Evolutionary conservation across 2,797 vertebrate genomes (phyloP), one percentile per base, ranked within the genome.

Genomic region (Eospalax fontanierii): DNA sequence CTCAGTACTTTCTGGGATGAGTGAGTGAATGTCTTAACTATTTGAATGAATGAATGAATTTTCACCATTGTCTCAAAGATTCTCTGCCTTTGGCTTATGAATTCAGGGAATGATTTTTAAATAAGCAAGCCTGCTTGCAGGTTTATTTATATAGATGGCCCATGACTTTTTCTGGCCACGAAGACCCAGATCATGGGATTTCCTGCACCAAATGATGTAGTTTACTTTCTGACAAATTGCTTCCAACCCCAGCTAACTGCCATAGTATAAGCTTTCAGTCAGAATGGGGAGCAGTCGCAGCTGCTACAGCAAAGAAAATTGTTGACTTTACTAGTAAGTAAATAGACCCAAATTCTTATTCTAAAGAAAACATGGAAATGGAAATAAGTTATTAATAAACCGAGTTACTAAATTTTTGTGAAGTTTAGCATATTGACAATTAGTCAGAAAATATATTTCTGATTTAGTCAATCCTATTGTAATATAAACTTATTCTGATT

Each of bases 11-110:
- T 65, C 30, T 8, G 4, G 10, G 8, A 8, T n/a, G 68, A 84
- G 43, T 38, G 4, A 35, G 4, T 16, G 12, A 87, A 65, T 73
- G 18, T 57, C 43, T n/a, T 54, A 68, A n/a, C 24, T 38, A 43
- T 35, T 33, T 88, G 46, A 93, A 81, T 73, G 43, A 87, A 81
- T 73, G 43, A 87, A 43, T 88, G 68, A 65, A 70, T 35, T 90
- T 38, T 28, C 33, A 35, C 59, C 75, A 81, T 0, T 89, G 65
- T 81, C 81, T 94, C 81, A n/a, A 50, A 30, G 71, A 95, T 26
- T 54, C 73, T 87, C 82, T 57, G 82, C 57, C 73, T 94, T 92
- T 87, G 78, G 19, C 38, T 59, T 88, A n/a, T 54, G 65, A 40
- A 83, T 46, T 90, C 73, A 81, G 1, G 46, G 6, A 43, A 10